Evolutionary conservation across 2,888 invertebrate species (phyloP), one percentile per base, ranked within the genome.

Genomic region (Congeria kusceri): DNA sequence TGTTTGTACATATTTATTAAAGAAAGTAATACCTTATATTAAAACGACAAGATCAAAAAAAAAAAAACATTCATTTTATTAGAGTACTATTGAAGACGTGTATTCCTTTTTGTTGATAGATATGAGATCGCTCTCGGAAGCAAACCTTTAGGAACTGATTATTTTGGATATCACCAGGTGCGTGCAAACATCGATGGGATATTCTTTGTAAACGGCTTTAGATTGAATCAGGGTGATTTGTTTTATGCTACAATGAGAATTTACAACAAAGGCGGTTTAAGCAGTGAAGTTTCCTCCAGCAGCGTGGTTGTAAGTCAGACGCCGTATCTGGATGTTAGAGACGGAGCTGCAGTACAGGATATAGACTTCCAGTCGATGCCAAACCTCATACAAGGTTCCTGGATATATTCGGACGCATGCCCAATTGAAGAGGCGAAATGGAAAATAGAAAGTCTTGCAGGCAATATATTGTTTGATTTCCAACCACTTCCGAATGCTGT

Each of bases 331-430:
- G 56, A 20, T 0, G 85, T 88, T 4, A 63, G 28, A 13, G 88
- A 88, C 65, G 88, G 88, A 3, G 47, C 57, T 7, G 65, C 47
- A 11, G 72, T 67, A 3, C 15, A 66, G 1, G 87, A 87, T 67
- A 59, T 70, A 5, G 86, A 89, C 67, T 87, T 72, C 46, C 87
- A 87, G 59, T 81, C 85, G 0, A 61, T 77, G 23, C 72, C 86
- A 25, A 82, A 81, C 59, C 63, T 80, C 11, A 76, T 89, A 4
- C 69, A 83, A 53, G 89, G 88, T 11, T 49, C 68, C 13, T 89
- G 88, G 88, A 57, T 75, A 27, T 88, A 86, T 71, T 84, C 86
- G 0, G 87, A 89, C 68, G 67, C 77, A 3, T 89, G 88, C 75
- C 84, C 85, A 5, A 79, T 87, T 13, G 47, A 67, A 15, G 76